phyloP scores from a whole-genome alignment of 2,888 invertebrate genomes.

The Rhagophthalmus giganteus region DNA sequence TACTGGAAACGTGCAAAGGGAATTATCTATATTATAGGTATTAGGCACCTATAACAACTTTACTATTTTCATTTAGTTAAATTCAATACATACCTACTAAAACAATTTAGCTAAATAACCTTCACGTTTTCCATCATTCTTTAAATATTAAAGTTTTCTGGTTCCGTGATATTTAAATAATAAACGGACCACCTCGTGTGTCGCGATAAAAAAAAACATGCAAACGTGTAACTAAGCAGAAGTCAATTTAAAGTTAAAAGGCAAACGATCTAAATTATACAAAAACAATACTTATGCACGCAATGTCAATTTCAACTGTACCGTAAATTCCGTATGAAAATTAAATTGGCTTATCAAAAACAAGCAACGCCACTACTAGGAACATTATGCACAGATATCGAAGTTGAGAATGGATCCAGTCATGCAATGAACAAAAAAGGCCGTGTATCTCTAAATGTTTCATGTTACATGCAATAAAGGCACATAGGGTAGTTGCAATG shows the following conservation, averaged over 20 bases:
- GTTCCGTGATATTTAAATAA: not conserved
- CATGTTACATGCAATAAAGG: conserved; percentile 15
- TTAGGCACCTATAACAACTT: no score
- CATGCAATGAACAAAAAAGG: conserved; percentile 14
- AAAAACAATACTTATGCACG: conserved; percentile 5
- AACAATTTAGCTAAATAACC: no score
- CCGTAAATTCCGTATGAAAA: conserved; percentile 12
- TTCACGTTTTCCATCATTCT: no score
- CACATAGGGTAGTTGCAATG: not conserved
- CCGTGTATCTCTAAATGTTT: conserved; percentile 8
- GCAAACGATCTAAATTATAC: conserved; percentile 8
- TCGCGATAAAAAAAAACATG: not conserved
- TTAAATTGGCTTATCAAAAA: conserved; percentile 18
- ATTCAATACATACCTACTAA: no score
- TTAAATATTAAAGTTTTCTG: not conserved
- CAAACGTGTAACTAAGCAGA: conserved; percentile 1
- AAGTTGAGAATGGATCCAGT: conserved; percentile 9
- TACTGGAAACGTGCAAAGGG: no score
- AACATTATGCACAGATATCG: conserved; percentile 14
- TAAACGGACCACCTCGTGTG: conserved; percentile 2
- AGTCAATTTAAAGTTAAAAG: conserved; percentile 4
- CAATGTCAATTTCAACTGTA: conserved; percentile 11
- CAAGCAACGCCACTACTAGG: conserved; percentile 11
- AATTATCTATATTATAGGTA: no score
- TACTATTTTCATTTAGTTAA: no score